Conservation (phyloP, 2,113 vertebrate genomes). For the Calidris pygmaea region DNA sequence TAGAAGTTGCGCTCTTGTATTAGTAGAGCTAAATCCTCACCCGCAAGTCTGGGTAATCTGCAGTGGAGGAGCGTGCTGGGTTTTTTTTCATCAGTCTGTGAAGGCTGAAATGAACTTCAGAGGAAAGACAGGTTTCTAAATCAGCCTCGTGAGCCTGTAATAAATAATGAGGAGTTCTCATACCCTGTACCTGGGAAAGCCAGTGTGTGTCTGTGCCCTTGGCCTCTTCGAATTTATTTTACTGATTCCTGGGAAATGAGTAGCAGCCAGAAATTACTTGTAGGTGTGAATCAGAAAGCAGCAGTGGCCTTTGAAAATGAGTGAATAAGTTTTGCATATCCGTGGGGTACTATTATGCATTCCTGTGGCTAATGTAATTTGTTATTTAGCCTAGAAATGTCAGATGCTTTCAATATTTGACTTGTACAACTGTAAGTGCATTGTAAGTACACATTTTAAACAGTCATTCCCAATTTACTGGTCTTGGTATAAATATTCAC, state of each 20-base stretch:
- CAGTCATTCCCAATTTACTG: neutral
- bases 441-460: neutral
- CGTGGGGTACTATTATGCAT: neutral
- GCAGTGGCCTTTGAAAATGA: slow-evolving; percentile 27
- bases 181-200: neutral
- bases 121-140: slow-evolving; percentile 2
- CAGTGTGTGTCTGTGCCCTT: neutral
- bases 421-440: neutral
- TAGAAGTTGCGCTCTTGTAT: slow-evolving; percentile 25
- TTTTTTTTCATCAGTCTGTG: neutral
- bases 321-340: slow-evolving; percentile 2
- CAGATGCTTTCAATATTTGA: slow-evolving; percentile 19
- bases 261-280: slow-evolving; percentile 21
- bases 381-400: slow-evolving; percentile 29
- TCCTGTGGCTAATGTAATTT: slow-evolving; percentile 33
- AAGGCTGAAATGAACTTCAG: neutral
- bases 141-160: neutral
- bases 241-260: slow-evolving; percentile 5
- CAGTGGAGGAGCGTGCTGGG: neutral
- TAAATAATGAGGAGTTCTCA: neutral
- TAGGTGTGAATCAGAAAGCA: slow-evolving; percentile 50
- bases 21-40: slow-evolving; percentile 50
- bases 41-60: slow-evolving; percentile 49
- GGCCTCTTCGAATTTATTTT: neutral
- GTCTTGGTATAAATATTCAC: neutral